A percentile compares a stretch with the other conserved stretches of the same genome.
phyloP scores from a whole-genome alignment of 2,888 invertebrate species.

The Sipha maydis region DNA sequence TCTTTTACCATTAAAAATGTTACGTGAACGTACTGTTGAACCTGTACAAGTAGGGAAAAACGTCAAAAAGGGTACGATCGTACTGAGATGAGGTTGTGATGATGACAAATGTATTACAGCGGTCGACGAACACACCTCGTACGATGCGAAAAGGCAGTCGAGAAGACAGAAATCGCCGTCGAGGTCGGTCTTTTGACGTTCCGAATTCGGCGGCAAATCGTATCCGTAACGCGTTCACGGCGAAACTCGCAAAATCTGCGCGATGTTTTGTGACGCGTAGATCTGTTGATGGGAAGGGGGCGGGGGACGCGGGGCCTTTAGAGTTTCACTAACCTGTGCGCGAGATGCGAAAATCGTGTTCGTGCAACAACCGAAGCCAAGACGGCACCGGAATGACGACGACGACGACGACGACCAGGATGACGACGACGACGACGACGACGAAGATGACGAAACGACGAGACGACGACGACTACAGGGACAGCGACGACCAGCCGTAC shows the following conservation, averaged over 20 bases:
- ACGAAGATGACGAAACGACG: neutral
- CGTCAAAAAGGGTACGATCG: too few species aligned
- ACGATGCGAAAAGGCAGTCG: neutral
- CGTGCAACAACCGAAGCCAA: neutral
- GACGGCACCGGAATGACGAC: neutral
- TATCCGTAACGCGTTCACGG: neutral
- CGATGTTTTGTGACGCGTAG: neutral
- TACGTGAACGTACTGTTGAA: too few species aligned
- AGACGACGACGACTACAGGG: neutral
- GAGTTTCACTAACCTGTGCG: too few species aligned
- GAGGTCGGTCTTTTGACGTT: too few species aligned
- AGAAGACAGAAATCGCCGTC: neutral
- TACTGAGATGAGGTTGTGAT: too few species aligned
- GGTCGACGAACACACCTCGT: neutral
- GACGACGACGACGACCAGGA: neutral
- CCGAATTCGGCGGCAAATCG: too few species aligned
- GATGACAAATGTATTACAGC: neutral
- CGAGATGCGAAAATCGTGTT: too few species aligned
- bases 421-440: neutral
- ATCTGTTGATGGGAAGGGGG: too few species aligned
- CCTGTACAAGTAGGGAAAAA: too few species aligned
- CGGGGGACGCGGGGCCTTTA: too few species aligned
- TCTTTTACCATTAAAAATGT: too few species aligned
- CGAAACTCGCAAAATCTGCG: neutral
- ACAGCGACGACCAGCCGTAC: slow-evolving; percentile 18